Base-by-base conservation (phyloP, 2,797 vertebrate species). In the Anguilla megastoma region DNA sequence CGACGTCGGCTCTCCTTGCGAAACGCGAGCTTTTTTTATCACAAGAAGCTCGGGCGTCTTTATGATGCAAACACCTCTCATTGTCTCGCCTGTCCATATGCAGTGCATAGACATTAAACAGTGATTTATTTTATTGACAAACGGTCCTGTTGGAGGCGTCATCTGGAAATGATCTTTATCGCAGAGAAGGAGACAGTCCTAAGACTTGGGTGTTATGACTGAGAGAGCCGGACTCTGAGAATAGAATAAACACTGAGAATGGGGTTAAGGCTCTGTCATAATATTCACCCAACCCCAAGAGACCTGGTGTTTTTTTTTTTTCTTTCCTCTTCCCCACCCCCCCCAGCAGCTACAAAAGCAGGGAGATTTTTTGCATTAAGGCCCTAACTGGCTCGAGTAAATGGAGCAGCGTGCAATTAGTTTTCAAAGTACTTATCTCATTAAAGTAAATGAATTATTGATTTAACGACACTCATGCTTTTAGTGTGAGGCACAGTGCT, bases 381-480 rank as follows among this genome's bases (percentile, higher is more conserved):
- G 94, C 94, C 94, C 82, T 95, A 94, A 96, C 94, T 92, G 95
- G 97, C 90, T 95, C 95, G 95, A 96, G 96, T 97, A 97, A 98
- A 97, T 97, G 96, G 96, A 97, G 96, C 95, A 94, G 95, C 95
- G 96, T 97, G 97, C 97, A 97, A 98, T 98, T 98, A 98, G 97
- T 98, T 97, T 97, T 97, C 96, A 94, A 94, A 98, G 96, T 97
- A 97, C 97, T 98, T 98, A 98, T 98, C 97, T 98, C 97, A 98
- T 98, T 98, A 98, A 97, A 98, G 97, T 97, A 97, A 97, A 98
- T 98, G 95, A 98, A 98, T 98, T 98, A 98, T 98, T 98, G 98
- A 98, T 98, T 97, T 97, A 96, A 97, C 93, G 97, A 97, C 97
- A 97, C 97, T 97, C 96, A 92, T 95, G 97, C 97, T 98, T 97